These are phyloP conservation scores for Drepana arcuata DNA, from an alignment of 1,140 invertebrate species.

Conservation along the genomic window DNA sequence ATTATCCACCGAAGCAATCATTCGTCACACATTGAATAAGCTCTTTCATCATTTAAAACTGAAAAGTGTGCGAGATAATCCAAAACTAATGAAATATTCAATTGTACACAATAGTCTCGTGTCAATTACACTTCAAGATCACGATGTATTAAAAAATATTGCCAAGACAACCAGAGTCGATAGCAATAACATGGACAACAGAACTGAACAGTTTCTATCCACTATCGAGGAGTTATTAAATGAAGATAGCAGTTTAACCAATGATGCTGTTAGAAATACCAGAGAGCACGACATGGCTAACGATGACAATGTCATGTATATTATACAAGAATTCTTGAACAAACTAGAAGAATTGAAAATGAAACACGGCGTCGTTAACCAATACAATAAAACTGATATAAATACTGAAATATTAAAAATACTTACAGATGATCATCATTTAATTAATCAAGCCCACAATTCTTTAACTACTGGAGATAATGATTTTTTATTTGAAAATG, in stretches of 20 bases:
- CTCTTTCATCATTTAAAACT: constrained; percentile 28
- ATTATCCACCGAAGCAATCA: constrained; percentile 2
- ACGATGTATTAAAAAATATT: constrained; percentile 27
- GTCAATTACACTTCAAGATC: constrained; percentile 24
- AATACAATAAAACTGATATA: constrained; percentile 16
- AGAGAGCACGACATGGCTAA: too few relatives aligned
- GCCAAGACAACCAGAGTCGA: constrained; percentile 28
- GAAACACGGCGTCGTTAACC: constrained; percentile 13
- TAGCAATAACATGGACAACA: constrained; percentile 17
- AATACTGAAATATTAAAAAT: constrained; percentile 28
- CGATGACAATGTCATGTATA: constrained; percentile 12
- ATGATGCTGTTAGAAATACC: constrained; percentile 8
- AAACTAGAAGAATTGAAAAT: constrained; percentile 24
- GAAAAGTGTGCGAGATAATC: constrained; percentile 10
- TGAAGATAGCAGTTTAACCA: constrained; percentile 19
- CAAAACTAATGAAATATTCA: constrained; percentile 24
- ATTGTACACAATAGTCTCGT: constrained; percentile 34
- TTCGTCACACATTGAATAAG: constrained; percentile 7
- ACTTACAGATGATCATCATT: too few relatives aligned
- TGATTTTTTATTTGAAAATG: constrained; percentile 15
- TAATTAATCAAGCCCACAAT: too few relatives aligned
- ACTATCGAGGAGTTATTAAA: constrained; percentile 36
- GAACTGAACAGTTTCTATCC: constrained; percentile 21
- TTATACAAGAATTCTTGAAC: constrained; percentile 26
- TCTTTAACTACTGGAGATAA: constrained; percentile 8